A percentile compares a stretch with the other conserved stretches of the same genome.
phyloP scores from a whole-genome alignment of 1,140 invertebrate species.

The Drosophila albomicans region DNA sequence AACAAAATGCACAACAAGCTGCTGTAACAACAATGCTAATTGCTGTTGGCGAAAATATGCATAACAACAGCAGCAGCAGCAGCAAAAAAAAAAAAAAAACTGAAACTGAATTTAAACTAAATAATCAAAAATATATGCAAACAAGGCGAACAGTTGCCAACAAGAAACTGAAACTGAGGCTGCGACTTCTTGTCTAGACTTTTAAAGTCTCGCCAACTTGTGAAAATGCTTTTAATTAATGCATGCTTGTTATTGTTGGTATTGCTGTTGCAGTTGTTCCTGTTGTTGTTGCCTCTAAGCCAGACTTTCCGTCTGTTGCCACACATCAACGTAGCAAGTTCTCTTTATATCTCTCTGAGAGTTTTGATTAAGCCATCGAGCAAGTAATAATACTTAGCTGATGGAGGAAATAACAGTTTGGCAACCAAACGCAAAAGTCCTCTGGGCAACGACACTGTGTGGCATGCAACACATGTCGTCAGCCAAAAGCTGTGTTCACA shows the following conservation, averaged over 20 bases:
- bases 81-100: neutral
- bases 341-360: neutral
- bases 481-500: conserved; percentile 3
- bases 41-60: conserved; percentile 72
- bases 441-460: conserved; percentile 6
- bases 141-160: conserved; percentile 72
- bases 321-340: conserved; percentile 49
- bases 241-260: conserved; percentile 56
- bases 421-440: neutral
- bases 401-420: conserved; percentile 34
- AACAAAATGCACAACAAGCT: conserved; percentile 29
- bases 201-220: conserved; percentile 61
- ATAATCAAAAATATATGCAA: conserved; percentile 77
- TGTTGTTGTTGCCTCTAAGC: conserved; percentile 30
- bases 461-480: conserved; percentile 60
- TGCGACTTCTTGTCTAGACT: conserved; percentile 35
- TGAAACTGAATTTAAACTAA: conserved; percentile 53
- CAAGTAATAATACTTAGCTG: no score
- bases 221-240: conserved; percentile 79
- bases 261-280: no score
- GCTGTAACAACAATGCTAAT: conserved; percentile 71
- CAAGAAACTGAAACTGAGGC: conserved; percentile 39
- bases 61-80: conserved; percentile 30
- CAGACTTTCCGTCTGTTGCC: conserved; percentile 61
- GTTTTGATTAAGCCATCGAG: neutral